Percentiles rank a stretch among this genome's conserved stretches.
phyloP scores from a whole-genome alignment of 2,888 invertebrate species.

The Tetanocera ferruginea region DNA sequence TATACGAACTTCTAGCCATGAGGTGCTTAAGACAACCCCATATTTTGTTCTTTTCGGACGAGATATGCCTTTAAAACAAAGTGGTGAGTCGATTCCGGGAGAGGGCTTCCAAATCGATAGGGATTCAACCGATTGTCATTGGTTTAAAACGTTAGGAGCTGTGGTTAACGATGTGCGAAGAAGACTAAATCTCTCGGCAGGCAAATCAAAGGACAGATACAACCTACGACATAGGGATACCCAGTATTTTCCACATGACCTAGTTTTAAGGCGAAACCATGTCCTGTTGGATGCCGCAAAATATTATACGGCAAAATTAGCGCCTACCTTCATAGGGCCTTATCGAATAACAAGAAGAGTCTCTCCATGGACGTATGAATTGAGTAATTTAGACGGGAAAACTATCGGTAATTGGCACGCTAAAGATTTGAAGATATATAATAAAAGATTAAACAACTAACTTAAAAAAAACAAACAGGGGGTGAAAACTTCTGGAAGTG shows the following conservation, averaged over 20 bases:
- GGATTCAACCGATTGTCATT: not conserved
- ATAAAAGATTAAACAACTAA: no score
- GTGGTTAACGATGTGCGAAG: no score
- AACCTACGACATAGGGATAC: not conserved
- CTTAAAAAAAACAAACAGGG: no score
- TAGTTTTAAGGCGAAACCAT: no score
- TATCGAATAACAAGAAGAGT: not conserved
- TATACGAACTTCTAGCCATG: conserved; percentile 30
- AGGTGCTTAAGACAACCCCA: conserved; percentile 20
- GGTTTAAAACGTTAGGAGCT: not conserved
- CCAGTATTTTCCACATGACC: not conserved
- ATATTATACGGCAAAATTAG: not conserved
- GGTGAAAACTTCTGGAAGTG: no score
- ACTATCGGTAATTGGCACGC: no score
- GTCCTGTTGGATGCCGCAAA: not conserved
- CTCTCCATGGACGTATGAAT: not conserved
- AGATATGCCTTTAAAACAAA: no score
- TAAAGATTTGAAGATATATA: no score
- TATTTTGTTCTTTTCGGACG: not conserved
- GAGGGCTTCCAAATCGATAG: not conserved
- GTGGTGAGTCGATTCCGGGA: no score
- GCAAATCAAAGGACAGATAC: not conserved
- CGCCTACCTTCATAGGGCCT: not conserved
- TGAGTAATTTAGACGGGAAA: no score
- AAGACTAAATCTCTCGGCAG: not conserved